Evolutionary conservation across 35 echinoderm and acorn worm species (phyloP), one percentile per base, ranked within the genome.

Genomic region (Apostichopus parvimensis): DNA sequence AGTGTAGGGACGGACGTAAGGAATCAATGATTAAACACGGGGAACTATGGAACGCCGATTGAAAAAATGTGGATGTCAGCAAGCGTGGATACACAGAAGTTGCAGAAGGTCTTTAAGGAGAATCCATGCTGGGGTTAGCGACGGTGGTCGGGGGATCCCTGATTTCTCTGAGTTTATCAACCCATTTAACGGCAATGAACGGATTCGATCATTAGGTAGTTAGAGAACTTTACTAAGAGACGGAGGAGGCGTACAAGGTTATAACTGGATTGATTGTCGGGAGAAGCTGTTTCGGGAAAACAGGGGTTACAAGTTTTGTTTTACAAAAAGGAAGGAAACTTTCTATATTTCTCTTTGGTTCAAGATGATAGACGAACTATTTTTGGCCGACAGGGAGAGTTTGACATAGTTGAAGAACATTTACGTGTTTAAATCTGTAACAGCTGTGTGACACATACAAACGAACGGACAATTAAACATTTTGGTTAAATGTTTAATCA

Each of bases 51-150:
- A 61, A 61, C 58, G 58, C 58, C 58, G 58, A 9, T 11, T 61
- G 58, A 61, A 12, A 9, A 45, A 45, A 61, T 61, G 12, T 61
- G 8, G 58, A 61, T 61, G 6, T 61, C 58, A 61, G 34, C 34
- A 3, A 45, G 34, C 34, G 34, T 45, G 34, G 34, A 45, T 45
- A 45, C 4, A 9, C 58, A 61, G 58, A 61, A 61, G 12, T 45
- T 45, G 34, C 34, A 45, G 34, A 45, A 45, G 34, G 9, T 55
- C 81, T 59, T 84, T 84, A 59, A 84, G 57, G 55, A 15, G 81
- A 84, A 58, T 18, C 53, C 81, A 56, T 84, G 81, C 81, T 84
- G 81, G 81, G 81, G 81, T 58, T 58, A 84, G 55, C 81, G 17
- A 84, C 81, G 81, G 81, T 84, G 81, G 81, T 84, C 81, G 15